Conservation (phyloP, 2,797 vertebrate genomes). For the Mormyrus proboscirostris region DNA sequence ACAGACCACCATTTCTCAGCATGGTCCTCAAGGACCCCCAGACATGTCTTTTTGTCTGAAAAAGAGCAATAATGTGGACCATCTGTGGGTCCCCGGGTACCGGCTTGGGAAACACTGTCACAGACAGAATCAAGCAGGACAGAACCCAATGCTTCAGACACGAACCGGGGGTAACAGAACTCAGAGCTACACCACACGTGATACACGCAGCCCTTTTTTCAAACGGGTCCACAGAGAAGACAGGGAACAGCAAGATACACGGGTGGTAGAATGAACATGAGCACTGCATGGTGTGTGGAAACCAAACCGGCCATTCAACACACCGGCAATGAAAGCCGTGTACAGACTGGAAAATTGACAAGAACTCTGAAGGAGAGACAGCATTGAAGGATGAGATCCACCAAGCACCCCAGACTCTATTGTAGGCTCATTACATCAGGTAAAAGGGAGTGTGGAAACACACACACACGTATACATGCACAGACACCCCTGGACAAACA, state of each 20-base stretch:
- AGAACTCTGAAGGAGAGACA: not conserved
- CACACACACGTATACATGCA: not conserved
- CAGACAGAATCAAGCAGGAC: not conserved
- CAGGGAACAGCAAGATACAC: not conserved
- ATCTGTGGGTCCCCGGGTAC: not conserved
- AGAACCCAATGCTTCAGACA: not conserved
- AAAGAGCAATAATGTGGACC: not conserved
- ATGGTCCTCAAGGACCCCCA: not conserved
- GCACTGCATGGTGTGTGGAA: no score
- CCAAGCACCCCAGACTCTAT: not conserved
- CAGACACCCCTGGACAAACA: not conserved
- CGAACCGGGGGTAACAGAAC: not conserved
- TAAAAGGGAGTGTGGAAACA: not conserved
- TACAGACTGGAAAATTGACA: not conserved
- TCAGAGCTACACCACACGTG: not conserved
- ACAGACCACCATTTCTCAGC: not conserved
- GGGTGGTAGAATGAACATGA: not conserved
- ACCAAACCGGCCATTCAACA: not conserved
- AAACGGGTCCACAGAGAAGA: not conserved
- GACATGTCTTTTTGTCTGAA: not conserved
- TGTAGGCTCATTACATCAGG: not conserved
- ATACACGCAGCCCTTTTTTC: constrained; percentile 11
- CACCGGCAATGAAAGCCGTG: not conserved
- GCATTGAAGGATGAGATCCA: not conserved
- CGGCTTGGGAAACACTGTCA: not conserved